Evolutionary conservation across 2,888 invertebrate genomes (phyloP).

Genomic region (Torymus aiolomorphi): DNA sequence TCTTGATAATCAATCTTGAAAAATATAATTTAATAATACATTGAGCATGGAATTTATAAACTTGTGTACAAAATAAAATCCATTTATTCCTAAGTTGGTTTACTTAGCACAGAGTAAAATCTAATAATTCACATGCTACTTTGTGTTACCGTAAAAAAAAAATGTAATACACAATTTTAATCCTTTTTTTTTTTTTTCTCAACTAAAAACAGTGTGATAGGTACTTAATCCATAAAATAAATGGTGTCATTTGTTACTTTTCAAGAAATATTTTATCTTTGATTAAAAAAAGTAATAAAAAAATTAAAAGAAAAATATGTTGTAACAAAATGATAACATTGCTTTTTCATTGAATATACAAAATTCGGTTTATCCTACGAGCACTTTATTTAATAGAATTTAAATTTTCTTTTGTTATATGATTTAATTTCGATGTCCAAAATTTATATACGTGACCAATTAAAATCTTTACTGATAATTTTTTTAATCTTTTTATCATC

Average conservation of each 20-base stretch:
- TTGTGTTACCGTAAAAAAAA: slow-evolving; percentile 23
- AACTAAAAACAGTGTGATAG: neutral
- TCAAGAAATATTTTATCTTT: slow-evolving; percentile 3
- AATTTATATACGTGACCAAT: slow-evolving; percentile 30
- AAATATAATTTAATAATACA: neutral
- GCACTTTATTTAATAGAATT: slow-evolving; percentile 43
- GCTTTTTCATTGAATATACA: slow-evolving; percentile 15
- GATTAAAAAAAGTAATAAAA: slow-evolving; percentile 7
- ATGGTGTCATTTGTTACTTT: slow-evolving; percentile 11
- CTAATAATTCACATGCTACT: slow-evolving; percentile 12
- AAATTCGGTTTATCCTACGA: slow-evolving; percentile 35
- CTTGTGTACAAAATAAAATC: slow-evolving; percentile 38
- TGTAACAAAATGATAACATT: slow-evolving; percentile 22
- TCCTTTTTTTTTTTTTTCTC: no score
- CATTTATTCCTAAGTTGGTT: slow-evolving; percentile 5
- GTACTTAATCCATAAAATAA: slow-evolving; percentile 17
- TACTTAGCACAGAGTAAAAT: slow-evolving; percentile 24
- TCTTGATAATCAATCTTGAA: neutral
- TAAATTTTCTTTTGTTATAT: slow-evolving; percentile 27
- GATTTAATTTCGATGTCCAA: slow-evolving; percentile 37
- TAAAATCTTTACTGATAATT: slow-evolving; percentile 11
- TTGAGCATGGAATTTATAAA: slow-evolving; percentile 9
- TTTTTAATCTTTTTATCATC: slow-evolving; percentile 25
- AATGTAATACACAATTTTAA: neutral
- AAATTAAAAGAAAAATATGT: slow-evolving; percentile 17